Evolutionary conservation across 2,888 invertebrate species (phyloP).

Genomic region (Machimus rusticus): DNA sequence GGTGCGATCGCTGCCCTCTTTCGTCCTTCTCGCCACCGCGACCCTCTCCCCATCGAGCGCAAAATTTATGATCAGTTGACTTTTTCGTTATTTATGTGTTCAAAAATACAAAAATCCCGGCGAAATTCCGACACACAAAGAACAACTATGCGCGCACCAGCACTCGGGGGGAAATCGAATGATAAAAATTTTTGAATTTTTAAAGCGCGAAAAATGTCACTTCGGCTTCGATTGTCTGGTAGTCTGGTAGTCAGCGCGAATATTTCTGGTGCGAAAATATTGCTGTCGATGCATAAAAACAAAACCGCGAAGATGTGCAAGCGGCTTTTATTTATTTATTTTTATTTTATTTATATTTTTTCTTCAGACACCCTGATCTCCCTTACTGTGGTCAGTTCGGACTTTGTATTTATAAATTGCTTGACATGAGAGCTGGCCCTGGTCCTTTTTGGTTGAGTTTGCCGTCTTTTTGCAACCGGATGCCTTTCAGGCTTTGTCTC

Average conservation of each 20-base stretch:
- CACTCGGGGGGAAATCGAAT: slow-evolving; percentile 19
- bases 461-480: slow-evolving; percentile 6
- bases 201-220: slow-evolving; percentile 49
- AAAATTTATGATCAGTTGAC: slow-evolving; percentile 48
- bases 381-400: neutral
- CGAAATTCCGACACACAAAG: slow-evolving; percentile 36
- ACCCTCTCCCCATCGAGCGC: neutral
- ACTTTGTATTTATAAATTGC: slow-evolving; percentile 19
- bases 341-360: neutral
- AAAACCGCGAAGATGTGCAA: neutral
- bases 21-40: neutral
- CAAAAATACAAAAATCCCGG: slow-evolving; percentile 46
- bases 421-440: neutral
- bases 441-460: neutral
- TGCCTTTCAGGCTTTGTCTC: slow-evolving; percentile 11
- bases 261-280: slow-evolving; percentile 41
- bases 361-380: neutral
- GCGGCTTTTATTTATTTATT: neutral
- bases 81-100: slow-evolving; percentile 48
- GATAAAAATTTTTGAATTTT: slow-evolving; percentile 46
- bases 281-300: slow-evolving; percentile 3
- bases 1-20: slow-evolving; percentile 18
- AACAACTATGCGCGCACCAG: slow-evolving; percentile 35
- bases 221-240: slow-evolving; percentile 46
- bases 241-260: slow-evolving; percentile 8